These are phyloP conservation scores for Hydriomena furcata DNA, from an alignment of 2,888 invertebrate genomes.

Conservation along the genomic window DNA sequence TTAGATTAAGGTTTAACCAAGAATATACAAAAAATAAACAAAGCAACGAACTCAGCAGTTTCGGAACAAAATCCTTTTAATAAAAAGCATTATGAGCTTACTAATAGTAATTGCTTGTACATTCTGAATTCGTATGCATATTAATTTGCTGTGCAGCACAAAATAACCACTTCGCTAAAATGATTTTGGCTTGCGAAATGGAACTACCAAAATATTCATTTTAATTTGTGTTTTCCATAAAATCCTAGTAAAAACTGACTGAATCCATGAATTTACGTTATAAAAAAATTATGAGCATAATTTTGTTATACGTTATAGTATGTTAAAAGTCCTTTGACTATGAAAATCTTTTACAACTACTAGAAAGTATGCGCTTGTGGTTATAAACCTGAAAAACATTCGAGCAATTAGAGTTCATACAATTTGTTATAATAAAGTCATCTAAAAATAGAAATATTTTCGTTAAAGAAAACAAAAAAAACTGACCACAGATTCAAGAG, in stretches of 20 bases:
- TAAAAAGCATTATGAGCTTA: background rate
- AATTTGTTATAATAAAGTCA: too few relatives aligned
- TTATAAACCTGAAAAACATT: too few relatives aligned
- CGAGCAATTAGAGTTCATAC: too few relatives aligned
- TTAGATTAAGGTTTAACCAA: too few relatives aligned
- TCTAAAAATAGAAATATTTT: too few relatives aligned
- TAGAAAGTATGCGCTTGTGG: too few relatives aligned
- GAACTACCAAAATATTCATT: constrained; percentile 9
- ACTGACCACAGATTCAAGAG: too few relatives aligned
- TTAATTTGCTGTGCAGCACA: constrained; percentile 9
- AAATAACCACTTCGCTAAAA: constrained; percentile 11
- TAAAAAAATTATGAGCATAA: background rate
- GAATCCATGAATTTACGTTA: background rate
- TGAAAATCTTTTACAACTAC: too few relatives aligned
- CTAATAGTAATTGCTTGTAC: constrained; percentile 8
- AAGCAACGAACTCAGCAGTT: background rate
- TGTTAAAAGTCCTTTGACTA: too few relatives aligned
- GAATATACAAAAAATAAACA: background rate
- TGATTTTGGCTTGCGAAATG: constrained; percentile 11
- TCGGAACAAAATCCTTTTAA: background rate
- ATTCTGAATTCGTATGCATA: constrained; percentile 14
- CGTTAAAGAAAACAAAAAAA: too few relatives aligned
- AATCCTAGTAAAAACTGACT: background rate
- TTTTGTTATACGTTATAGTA: too few relatives aligned
- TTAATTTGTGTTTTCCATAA: constrained; percentile 12